Base-by-base conservation (phyloP, 2,888 invertebrate species). In the Zootermopsis nevadensis region DNA sequence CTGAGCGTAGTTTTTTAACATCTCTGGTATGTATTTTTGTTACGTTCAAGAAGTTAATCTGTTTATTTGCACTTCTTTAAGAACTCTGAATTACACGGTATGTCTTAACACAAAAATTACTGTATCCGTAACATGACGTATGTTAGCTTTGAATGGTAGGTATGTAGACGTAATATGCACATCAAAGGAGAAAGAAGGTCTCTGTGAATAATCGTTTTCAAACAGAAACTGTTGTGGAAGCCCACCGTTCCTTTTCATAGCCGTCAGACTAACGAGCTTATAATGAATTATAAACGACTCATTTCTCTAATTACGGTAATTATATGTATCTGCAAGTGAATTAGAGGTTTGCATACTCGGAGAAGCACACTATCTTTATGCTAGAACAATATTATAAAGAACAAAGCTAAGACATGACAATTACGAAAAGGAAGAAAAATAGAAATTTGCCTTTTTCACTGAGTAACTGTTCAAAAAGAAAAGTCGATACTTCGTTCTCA, bases 231-330 rank as follows among this genome's bases (percentile, higher is more conserved):
- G n/a, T 27, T 7, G 60, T 27, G 60, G 2, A 27, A n/a, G n/a
- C 48, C 15, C 48, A 48, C 15, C 48, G 15, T 48, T 12, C 10
- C 48, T 48, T 12, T 48, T 48, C 48, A 27, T 66, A 66, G 27
- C 66, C 22, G 27, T 69, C 33, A 31, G 30, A 15, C 69, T 69
- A 69, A 69, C 33, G 69, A 33, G 31, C 27, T 69, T 69, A 10
- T 69, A 69, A 69, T 69, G 69, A 69, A 69, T 69, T 69, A 33
- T 69, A 33, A 69, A 69, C 15, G 31, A 69, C 27, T 33, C 33
- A 33, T 69, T 69, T 0, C 33, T 69, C 69, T 69, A 69, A 69
- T 69, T 69, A 69, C 27, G 31, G 69, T 33, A 33, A 69, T 69
- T 66, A 66, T 30, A 66, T 30, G 19, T 48, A 48, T 19, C 48